A percentile compares a stretch with the other conserved stretches of the same genome.
Conservation (phyloP, 1,140 invertebrate genomes). For the Alviniconcha marisindica region DNA sequence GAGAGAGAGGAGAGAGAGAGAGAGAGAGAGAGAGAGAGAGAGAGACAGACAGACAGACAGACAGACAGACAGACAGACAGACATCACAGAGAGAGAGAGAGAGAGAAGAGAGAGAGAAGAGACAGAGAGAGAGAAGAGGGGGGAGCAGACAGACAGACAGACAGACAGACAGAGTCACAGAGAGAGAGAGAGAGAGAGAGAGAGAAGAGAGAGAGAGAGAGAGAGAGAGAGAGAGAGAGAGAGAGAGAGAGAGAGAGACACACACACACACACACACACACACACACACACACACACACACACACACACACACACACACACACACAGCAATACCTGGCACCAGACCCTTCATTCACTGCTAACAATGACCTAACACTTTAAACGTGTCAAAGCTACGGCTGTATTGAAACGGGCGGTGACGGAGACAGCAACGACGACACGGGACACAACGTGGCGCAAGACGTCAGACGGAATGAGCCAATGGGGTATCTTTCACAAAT, state of each 20-base stretch:
- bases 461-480: no score
- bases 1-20: constrained; percentile 7
- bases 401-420: no score
- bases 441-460: no score
- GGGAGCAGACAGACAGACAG: background rate
- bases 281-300: background rate
- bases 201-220: background rate
- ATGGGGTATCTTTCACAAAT: no score
- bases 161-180: background rate
- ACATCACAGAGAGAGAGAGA: background rate
- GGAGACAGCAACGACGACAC: no score
- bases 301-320: background rate
- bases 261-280: background rate
- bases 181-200: background rate
- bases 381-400: no score
- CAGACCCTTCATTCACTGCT: no score
- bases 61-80: background rate
- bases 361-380: no score
- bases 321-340: no score
- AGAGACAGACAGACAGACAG: background rate
- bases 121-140: background rate
- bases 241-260: constrained; percentile 19
- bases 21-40: background rate
- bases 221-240: background rate
- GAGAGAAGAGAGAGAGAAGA: background rate